These are phyloP conservation scores for Acronicta psi DNA, from an alignment of 2,888 invertebrate genomes.

Conservation along the genomic window DNA sequence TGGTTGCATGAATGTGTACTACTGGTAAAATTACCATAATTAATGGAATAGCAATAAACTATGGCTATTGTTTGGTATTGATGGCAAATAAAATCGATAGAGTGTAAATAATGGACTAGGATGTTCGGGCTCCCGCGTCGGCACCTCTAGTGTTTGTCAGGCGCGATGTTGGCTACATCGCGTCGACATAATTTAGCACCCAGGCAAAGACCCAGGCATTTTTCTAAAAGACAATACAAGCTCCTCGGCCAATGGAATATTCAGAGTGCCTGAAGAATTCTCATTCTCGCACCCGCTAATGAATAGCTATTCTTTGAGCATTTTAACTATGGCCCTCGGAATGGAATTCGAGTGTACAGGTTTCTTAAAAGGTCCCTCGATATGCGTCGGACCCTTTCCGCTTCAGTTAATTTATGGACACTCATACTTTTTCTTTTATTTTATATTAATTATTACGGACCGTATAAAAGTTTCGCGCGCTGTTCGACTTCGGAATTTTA, in stretches of 20 bases:
- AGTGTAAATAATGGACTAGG: slow-evolving; percentile 78
- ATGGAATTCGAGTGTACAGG: slow-evolving; percentile 88
- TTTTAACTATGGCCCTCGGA: slow-evolving; percentile 88
- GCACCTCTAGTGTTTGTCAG: slow-evolving; percentile 66
- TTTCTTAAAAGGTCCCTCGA: slow-evolving; percentile 87
- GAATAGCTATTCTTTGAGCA: slow-evolving; percentile 89
- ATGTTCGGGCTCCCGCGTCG: slow-evolving; percentile 64
- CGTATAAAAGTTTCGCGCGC: slow-evolving; percentile 78
- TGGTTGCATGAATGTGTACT: slow-evolving; percentile 31
- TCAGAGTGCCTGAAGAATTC: slow-evolving; percentile 87
- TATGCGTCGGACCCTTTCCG: slow-evolving; percentile 87
- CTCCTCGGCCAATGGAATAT: slow-evolving; percentile 82
- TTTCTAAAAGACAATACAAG: slow-evolving; percentile 88
- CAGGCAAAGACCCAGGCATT: slow-evolving; percentile 76
- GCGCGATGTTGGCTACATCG: slow-evolving; percentile 69
- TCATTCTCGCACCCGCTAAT: slow-evolving; percentile 89
- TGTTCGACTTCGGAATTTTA: slow-evolving; percentile 59
- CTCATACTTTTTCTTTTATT: slow-evolving; percentile 76
- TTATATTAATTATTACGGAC: slow-evolving; percentile 82
- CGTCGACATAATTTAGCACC: slow-evolving; percentile 84
- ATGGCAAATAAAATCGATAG: slow-evolving; percentile 71
- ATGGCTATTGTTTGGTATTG: slow-evolving; percentile 64
- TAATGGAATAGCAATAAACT: slow-evolving; percentile 62
- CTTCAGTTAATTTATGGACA: slow-evolving; percentile 85
- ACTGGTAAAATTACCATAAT: slow-evolving; percentile 53